These are phyloP conservation scores for Tineola bisselliella DNA, from an alignment of 2,888 invertebrate species.

Conservation along the genomic window DNA sequence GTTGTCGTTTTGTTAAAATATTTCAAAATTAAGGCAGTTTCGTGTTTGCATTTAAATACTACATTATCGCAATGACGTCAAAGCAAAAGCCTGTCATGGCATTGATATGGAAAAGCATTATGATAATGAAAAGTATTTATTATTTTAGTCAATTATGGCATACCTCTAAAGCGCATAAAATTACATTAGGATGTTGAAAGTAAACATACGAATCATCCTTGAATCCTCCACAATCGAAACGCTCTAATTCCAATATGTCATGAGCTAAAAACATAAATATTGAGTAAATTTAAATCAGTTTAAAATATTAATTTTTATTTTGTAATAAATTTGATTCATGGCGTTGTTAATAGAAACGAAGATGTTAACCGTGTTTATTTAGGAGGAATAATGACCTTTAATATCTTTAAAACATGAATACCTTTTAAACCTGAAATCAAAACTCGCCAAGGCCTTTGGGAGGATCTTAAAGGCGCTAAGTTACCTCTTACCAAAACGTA, in stretches of 20 bases:
- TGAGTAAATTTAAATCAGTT: too few relatives aligned
- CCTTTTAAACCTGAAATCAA: slow-evolving; percentile 88
- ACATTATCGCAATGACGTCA: too few relatives aligned
- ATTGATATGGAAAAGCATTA: too few relatives aligned
- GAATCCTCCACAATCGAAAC: slow-evolving; percentile 85
- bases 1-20: too few relatives aligned
- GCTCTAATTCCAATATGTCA: slow-evolving; percentile 84
- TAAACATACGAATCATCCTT: slow-evolving; percentile 89
- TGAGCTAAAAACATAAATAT: slow-evolving; percentile 57
- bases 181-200: slow-evolving; percentile 87
- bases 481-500: slow-evolving; percentile 91
- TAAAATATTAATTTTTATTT: too few relatives aligned
- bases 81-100: too few relatives aligned
- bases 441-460: slow-evolving; percentile 72
- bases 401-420: slow-evolving; percentile 33
- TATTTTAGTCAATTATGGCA: slow-evolving; percentile 18
- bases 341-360: too few relatives aligned
- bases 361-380: too few relatives aligned
- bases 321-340: not conserved
- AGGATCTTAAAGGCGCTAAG: slow-evolving; percentile 71
- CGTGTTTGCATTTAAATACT: too few relatives aligned
- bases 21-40: too few relatives aligned
- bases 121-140: not conserved
- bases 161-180: slow-evolving; percentile 84
- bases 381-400: not conserved